These are phyloP conservation scores for Asteroscopus sphinx DNA, from an alignment of 2,888 invertebrate genomes.

Conservation along the genomic window DNA sequence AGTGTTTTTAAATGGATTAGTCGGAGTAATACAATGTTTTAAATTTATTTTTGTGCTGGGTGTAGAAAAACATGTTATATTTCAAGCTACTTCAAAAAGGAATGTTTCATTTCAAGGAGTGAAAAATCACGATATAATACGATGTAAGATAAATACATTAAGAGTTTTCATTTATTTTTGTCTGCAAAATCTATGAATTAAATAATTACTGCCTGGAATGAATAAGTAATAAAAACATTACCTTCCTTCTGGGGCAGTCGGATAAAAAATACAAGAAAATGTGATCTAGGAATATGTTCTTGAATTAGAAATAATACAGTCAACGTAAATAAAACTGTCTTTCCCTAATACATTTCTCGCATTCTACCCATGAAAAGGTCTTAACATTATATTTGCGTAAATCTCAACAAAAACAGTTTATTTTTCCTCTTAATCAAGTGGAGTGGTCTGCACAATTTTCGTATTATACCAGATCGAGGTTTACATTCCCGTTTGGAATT, in stretches of 20 bases:
- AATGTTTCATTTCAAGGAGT: background rate
- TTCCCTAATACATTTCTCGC: constrained; percentile 9
- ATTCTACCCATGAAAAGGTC: constrained; percentile 17
- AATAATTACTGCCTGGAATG: no score
- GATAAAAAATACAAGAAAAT: no score
- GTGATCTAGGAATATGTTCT: no score
- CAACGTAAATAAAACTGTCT: constrained; percentile 32
- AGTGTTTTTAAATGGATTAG: constrained; percentile 36
- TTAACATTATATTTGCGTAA: constrained; percentile 21
- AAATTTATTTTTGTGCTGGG: constrained; percentile 21
- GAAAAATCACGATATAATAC: no score
- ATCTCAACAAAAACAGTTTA: constrained; percentile 30
- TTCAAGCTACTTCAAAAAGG: background rate
- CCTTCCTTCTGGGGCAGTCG: no score
- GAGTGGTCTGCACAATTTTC: constrained; percentile 49
- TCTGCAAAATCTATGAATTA: no score
- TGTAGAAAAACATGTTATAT: background rate
- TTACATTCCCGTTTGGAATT: constrained; percentile 39
- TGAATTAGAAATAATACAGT: no score
- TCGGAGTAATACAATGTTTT: constrained; percentile 11
- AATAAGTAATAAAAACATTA: no score
- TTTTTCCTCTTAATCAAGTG: constrained; percentile 45
- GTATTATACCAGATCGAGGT: constrained; percentile 32
- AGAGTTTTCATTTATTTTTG: no score
- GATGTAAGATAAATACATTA: no score